Evolutionary conservation across 2,888 invertebrate species (phyloP).

Genomic region (Odontomyia ornata): DNA sequence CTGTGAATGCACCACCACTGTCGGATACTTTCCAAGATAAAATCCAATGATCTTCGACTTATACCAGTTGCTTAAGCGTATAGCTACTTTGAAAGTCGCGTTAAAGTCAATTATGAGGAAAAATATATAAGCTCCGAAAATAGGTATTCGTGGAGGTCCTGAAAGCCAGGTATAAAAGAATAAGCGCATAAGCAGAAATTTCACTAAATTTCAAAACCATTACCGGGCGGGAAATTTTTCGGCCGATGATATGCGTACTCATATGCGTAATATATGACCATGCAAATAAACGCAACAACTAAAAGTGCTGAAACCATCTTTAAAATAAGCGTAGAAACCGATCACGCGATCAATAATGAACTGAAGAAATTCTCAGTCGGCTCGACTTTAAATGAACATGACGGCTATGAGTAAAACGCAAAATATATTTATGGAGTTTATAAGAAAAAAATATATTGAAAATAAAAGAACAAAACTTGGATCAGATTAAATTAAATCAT

Average conservation of each 20-base stretch:
- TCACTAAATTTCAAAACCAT: not conserved
- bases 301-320: slow-evolving; percentile 61
- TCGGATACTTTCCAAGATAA: slow-evolving; percentile 66
- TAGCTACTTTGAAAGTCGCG: slow-evolving; percentile 66
- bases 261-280: slow-evolving; percentile 61
- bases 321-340: not conserved
- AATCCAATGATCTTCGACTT: slow-evolving; percentile 71
- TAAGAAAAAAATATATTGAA: no score
- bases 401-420: not conserved
- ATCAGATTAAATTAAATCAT: no score
- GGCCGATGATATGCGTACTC: slow-evolving; percentile 64
- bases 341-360: not conserved
- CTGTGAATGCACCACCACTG: slow-evolving; percentile 68
- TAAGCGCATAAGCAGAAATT: no score
- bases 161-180: slow-evolving; percentile 44
- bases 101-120: slow-evolving; percentile 67
- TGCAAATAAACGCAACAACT: slow-evolving; percentile 57
- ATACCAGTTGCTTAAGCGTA: slow-evolving; percentile 67
- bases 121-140: slow-evolving; percentile 72
- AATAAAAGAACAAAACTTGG: no score
- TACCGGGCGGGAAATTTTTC: slow-evolving; percentile 70
- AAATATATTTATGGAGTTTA: no score
- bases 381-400: not conserved
- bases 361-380: not conserved
- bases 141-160: slow-evolving; percentile 72